Conservation (phyloP, 2,888 invertebrate genomes). For the Agonopterix subpropinquella region DNA sequence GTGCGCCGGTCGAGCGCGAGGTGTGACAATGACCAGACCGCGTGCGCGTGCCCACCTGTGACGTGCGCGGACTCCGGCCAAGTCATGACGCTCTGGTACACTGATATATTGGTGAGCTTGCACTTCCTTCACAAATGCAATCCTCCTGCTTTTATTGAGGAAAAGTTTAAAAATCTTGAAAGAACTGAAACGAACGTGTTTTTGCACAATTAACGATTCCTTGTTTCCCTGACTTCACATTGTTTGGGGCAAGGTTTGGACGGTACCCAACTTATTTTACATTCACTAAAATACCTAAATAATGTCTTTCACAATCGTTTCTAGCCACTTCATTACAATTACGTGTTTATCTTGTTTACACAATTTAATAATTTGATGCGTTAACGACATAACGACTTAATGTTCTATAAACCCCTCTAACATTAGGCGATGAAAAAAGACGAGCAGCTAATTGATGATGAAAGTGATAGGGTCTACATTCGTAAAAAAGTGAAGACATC, state of each 20-base stretch:
- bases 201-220: background rate
- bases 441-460: no score
- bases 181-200: background rate
- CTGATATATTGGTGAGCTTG: constrained; percentile 67
- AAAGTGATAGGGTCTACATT: no score
- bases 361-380: background rate
- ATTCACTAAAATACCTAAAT: constrained; percentile 2
- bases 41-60: constrained; percentile 39
- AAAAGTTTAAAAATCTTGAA: background rate
- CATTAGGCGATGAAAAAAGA: no score
- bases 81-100: constrained; percentile 72
- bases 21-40: constrained; percentile 51
- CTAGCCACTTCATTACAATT: background rate
- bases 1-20: constrained; percentile 8
- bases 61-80: constrained; percentile 65
- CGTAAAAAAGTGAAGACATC: no score
- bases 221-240: background rate
- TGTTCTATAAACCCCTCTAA: no score
- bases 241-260: constrained; percentile 1
- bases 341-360: background rate
- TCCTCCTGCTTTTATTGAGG: background rate
- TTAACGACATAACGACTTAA: no score
- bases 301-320: background rate
- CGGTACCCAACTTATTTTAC: constrained; percentile 4
- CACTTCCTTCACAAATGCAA: constrained; percentile 6